Conservation (phyloP, 1,140 invertebrate species). For the Trichonephila inaurata region DNA sequence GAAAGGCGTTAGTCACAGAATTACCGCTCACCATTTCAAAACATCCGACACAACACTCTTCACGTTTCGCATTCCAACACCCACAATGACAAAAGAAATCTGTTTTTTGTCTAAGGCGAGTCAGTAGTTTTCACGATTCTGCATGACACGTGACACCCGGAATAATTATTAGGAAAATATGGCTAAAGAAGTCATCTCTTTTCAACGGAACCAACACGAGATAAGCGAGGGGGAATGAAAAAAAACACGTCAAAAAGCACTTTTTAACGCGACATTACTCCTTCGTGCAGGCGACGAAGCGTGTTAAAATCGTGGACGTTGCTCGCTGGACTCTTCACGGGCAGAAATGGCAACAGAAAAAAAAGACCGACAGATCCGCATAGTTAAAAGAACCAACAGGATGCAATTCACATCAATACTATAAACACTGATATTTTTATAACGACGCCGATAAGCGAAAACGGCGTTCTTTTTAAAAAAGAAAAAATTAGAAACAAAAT, state of each 20-base stretch:
- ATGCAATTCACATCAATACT: slow-evolving; percentile 8
- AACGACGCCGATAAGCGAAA: background rate
- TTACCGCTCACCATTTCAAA: too few relatives aligned
- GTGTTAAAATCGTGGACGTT: slow-evolving; percentile 17
- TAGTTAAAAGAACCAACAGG: slow-evolving; percentile 22
- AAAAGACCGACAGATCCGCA: background rate
- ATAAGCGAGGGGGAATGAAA: background rate
- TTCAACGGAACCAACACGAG: background rate
- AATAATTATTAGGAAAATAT: background rate
- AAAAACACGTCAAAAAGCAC: background rate
- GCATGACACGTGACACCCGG: background rate
- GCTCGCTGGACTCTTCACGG: background rate
- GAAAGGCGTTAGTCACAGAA: too few relatives aligned
- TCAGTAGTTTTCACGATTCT: background rate
- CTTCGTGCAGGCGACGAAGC: slow-evolving; percentile 3
- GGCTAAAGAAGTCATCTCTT: background rate
- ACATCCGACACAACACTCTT: too few relatives aligned
- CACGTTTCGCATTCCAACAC: background rate
- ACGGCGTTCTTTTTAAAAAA: background rate
- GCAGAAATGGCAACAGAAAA: background rate
- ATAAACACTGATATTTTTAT: slow-evolving; percentile 7
- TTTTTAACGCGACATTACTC: slow-evolving; percentile 5
- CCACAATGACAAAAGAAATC: background rate
- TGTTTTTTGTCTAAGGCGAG: too few relatives aligned
- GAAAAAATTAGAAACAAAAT: background rate